These are phyloP conservation scores for Poecilus cupreus DNA, from an alignment of 2,888 invertebrate species.

Conservation along the genomic window DNA sequence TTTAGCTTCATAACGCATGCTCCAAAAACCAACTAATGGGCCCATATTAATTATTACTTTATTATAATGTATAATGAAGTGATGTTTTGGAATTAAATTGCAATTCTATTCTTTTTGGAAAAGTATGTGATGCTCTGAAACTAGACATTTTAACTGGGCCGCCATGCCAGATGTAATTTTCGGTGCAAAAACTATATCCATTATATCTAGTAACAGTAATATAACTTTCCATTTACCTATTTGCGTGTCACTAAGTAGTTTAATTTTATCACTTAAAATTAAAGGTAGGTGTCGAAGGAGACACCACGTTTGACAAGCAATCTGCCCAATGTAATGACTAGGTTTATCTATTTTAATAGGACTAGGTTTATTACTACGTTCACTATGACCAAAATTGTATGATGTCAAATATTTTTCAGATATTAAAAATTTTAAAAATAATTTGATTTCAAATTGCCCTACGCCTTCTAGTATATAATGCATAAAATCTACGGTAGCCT, in stretches of 20 bases:
- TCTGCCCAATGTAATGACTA: background rate
- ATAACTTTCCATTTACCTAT: background rate
- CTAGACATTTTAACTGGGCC: background rate
- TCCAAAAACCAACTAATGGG: background rate
- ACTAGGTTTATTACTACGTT: constrained; percentile 11
- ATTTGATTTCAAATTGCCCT: constrained; percentile 30
- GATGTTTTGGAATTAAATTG: constrained; percentile 25
- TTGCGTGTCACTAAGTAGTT: background rate
- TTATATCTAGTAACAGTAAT: background rate
- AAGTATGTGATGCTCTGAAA: background rate
- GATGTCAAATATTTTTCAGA: constrained; percentile 1
- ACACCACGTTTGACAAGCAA: constrained; percentile 3
- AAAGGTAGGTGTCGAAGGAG: constrained; percentile 2
- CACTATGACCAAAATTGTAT: constrained; percentile 1
- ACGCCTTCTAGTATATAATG: constrained; percentile 60
- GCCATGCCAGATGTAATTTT: constrained; percentile 1
- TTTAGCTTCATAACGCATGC: constrained; percentile 7
- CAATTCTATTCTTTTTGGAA: background rate
- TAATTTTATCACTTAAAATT: background rate
- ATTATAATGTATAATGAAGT: constrained; percentile 19
- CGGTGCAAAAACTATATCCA: background rate
- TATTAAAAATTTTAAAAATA: constrained; percentile 22
- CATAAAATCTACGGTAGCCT: constrained; percentile 52
- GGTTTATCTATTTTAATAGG: constrained; percentile 3
- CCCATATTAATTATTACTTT: background rate